Evolutionary conservation across 1,140 invertebrate species (phyloP).

Genomic region (Drosophila repleta): DNA sequence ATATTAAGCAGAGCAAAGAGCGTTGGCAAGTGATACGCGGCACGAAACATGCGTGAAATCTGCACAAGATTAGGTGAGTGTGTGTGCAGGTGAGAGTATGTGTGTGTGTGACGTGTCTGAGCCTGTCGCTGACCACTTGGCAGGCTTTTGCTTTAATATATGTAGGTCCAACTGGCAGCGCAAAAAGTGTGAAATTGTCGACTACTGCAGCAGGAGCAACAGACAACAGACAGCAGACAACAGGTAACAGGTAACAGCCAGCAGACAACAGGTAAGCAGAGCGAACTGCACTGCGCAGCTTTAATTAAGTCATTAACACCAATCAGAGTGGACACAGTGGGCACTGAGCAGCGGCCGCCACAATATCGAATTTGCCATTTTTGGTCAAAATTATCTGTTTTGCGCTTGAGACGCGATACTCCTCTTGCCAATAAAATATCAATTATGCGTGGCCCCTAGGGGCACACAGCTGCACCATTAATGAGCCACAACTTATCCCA

Average conservation of each 20-base stretch:
- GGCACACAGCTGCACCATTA: background rate
- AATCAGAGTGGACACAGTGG: conserved; percentile 36
- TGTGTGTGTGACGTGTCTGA: conserved; percentile 14
- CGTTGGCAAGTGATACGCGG: conserved; percentile 72
- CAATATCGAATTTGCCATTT: conserved; percentile 77
- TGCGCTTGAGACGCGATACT: conserved; percentile 68
- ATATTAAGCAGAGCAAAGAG: conserved; percentile 56
- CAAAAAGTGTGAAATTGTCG: conserved; percentile 81
- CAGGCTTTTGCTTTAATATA: conserved; percentile 11
- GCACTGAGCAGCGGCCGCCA: background rate
- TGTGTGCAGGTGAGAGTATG: conserved; percentile 1
- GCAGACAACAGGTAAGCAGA: conserved; percentile 23
- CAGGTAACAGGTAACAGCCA: background rate
- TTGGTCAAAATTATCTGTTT: conserved; percentile 68
- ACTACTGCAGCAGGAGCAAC: conserved; percentile 48
- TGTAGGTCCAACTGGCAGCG: conserved; percentile 59
- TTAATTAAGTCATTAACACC: conserved; percentile 83
- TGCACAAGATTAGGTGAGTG: conserved; percentile 65
- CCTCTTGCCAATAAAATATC: conserved; percentile 62
- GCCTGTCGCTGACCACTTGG: conserved; percentile 22
- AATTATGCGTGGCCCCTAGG: conserved; percentile 53
- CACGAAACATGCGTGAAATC: conserved; percentile 80
- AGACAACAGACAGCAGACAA: background rate
- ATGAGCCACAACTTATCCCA: conserved; percentile 34
- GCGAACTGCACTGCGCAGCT: conserved; percentile 44